Evolutionary conservation across 1,140 invertebrate genomes (phyloP), one percentile per base, ranked within the genome.

Genomic region (Sarcophaga bullata): DNA sequence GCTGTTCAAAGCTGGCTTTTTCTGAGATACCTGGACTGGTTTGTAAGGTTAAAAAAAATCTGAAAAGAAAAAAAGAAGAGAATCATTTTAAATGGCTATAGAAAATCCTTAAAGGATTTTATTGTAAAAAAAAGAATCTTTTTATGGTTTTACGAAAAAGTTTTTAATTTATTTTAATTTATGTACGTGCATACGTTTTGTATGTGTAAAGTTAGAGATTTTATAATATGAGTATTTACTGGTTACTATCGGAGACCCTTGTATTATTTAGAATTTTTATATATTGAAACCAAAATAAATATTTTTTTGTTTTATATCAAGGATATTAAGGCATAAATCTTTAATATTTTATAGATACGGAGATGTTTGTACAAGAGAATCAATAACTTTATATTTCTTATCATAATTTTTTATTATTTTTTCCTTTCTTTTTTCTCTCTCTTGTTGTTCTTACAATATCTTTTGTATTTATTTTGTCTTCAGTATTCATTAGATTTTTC

Each of bases 151-250:
- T 49, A 15, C 1, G 37, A 72, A 72, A 49, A 76, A 76, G 73
- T 76, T 76, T 76, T 49, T 76, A 76, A 76, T 76, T 76, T 76
- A 76, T 76, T 76, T 50, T 48, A 76, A 76, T 76, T 76, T 76
- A 76, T 76, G 19, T 76, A 37, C 25, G 25, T 37, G 25, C 25
- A 4, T 76, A 49, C 73, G 17, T 37, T n/a, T 76, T 17, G 48
- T 76, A 49, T 50, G 48, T 3, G 11, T 47, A 73, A 73, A 73
- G 73, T 46, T 73, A 73, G 15, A 13, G 46, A 47, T 73, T 46
- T 15, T 25, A 72, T 8, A n/a, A 72, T 72, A 37, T 37, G 25
- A 37, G 25, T 37, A 2, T 37, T 37, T 37, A 37, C 25, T 37
- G 25, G 1, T 37, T 37, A 37, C 25, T 37, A 37, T 37, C 25